Evolutionary conservation across 2,113 vertebrate genomes (phyloP).

Genomic region (Prionailurus bengalensis): DNA sequence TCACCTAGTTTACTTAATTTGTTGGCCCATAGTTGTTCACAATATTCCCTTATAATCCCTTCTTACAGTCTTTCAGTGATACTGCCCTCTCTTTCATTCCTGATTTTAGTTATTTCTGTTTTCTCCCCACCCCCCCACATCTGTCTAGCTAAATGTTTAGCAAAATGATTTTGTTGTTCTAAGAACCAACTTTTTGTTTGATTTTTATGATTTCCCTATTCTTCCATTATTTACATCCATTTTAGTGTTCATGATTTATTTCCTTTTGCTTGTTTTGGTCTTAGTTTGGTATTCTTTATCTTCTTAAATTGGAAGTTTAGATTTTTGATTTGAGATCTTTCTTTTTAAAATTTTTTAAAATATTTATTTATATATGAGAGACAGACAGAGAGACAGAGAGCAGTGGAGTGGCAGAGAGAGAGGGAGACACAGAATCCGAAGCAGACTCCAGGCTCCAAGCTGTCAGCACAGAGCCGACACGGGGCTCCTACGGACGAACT

Average conservation of each 20-base stretch:
- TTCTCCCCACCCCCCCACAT: no score
- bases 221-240: neutral
- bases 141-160: neutral
- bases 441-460: no score
- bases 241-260: neutral
- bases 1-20: neutral
- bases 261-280: neutral
- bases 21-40: neutral
- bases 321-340: neutral
- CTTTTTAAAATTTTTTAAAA: accelerated
- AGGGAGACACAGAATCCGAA: no score
- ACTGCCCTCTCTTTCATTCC: neutral
- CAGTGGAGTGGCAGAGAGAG: no score
- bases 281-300: neutral
- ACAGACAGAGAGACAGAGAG: no score
- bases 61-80: neutral
- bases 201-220: neutral
- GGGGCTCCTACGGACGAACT: no score
- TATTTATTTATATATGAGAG: no score
- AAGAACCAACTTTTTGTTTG: neutral
- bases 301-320: neutral
- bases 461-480: no score
- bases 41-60: neutral
- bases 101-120: neutral
- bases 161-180: neutral